Percentiles rank a stretch among this genome's conserved stretches.
phyloP scores from a whole-genome alignment of 2,888 invertebrate species.

The Lysandra coridon region DNA sequence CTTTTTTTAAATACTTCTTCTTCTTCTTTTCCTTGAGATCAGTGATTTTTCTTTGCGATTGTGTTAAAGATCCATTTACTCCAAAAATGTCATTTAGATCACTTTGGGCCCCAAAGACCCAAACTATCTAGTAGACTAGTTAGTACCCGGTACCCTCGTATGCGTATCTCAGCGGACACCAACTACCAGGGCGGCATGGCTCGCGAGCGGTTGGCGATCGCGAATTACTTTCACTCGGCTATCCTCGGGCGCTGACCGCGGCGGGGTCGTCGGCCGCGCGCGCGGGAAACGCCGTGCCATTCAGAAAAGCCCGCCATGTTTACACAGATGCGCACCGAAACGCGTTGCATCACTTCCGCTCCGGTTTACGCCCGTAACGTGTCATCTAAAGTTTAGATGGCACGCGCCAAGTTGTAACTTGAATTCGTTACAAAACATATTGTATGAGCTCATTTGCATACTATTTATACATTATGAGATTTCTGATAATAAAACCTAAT shows the following conservation, averaged over 20 bases:
- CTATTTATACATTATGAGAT: not conserved
- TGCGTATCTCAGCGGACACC: constrained; percentile 46
- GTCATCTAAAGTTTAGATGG: constrained; percentile 43
- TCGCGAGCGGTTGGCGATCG: constrained; percentile 70
- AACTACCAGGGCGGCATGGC: constrained; percentile 65
- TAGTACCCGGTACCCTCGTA: not conserved
- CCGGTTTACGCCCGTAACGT: constrained; percentile 65
- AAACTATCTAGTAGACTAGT: not conserved
- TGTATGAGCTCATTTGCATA: not conserved
- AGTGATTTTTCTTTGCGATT: not conserved
- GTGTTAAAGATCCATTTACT: not conserved
- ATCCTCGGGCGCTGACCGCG: constrained; percentile 75
- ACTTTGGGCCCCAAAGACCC: not conserved
- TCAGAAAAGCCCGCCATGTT: constrained; percentile 77
- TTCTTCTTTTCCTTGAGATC: not conserved
- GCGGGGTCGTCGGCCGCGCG: constrained; percentile 70
- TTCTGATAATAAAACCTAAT: not conserved
- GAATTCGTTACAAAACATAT: not conserved
- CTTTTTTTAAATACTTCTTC: too few relatives aligned
- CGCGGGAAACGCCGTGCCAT: constrained; percentile 76
- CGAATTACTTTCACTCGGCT: constrained; percentile 80
- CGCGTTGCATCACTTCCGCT: constrained; percentile 79
- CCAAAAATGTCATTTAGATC: not conserved
- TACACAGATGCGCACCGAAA: constrained; percentile 79
- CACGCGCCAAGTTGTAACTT: not conserved